Evolutionary conservation across 2,113 vertebrate species (phyloP).

Genomic region (Coracopsis vasa): DNA sequence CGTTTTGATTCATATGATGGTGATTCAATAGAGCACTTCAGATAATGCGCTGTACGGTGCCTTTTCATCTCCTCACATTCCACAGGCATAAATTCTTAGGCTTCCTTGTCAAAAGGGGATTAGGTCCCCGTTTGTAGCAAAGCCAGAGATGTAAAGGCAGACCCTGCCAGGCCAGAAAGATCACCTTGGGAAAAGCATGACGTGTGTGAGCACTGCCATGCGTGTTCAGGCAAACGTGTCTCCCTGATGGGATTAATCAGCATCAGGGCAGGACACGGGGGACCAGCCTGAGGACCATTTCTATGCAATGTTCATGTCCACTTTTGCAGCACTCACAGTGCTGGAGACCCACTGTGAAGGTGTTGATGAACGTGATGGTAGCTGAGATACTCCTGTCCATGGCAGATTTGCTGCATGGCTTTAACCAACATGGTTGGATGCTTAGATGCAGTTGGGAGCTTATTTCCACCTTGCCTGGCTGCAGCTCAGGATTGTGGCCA

Average conservation of each 20-base stretch:
- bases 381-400: not conserved
- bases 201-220: not conserved
- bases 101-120: conserved; percentile 9
- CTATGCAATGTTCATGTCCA: rapidly evolving
- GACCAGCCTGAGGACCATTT: not conserved
- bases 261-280: not conserved
- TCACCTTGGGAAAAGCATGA: not conserved
- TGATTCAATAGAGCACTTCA: conserved; percentile 39
- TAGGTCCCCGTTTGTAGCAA: not conserved
- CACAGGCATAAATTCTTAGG: not conserved
- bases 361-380: rapidly evolving
- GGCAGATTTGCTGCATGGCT: not conserved
- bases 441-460: rapidly evolving
- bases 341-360: rapidly evolving
- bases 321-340: not conserved
- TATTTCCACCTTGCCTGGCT: not conserved
- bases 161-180: not conserved
- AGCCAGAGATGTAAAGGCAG: conserved; percentile 32
- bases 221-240: not conserved
- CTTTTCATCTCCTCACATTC: conserved; percentile 47
- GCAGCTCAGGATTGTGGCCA: rapidly evolving
- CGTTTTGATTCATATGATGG: not conserved
- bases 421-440: not conserved
- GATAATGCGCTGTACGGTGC: not conserved
- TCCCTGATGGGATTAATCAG: not conserved